phyloP scores from a whole-genome alignment of 2,888 invertebrate species.

The Tuta absoluta region DNA sequence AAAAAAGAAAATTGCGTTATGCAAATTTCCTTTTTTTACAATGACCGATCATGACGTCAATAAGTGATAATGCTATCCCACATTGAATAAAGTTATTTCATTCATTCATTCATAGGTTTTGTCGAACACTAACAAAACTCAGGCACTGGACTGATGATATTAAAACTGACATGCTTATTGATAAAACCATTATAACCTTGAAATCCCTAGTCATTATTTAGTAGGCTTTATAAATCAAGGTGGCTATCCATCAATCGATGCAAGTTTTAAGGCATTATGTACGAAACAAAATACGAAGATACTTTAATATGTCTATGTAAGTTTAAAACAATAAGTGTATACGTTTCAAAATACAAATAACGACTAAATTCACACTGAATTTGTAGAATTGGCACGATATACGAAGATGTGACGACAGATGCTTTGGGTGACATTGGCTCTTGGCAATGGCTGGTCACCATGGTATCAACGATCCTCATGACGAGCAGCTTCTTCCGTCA shows the following conservation, averaged over 20 bases:
- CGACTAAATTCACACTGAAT: neutral
- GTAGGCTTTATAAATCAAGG: neutral
- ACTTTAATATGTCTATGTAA: conserved; percentile 22
- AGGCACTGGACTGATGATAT: too few species aligned
- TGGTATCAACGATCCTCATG: conserved; percentile 55
- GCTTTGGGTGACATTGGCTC: conserved; percentile 65
- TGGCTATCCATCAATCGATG: neutral
- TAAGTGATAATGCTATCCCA: too few species aligned
- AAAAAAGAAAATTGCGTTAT: too few species aligned
- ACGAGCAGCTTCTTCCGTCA: conserved; percentile 59
- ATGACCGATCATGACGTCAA: too few species aligned
- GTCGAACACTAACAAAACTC: too few species aligned
- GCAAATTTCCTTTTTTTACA: too few species aligned
- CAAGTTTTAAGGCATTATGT: neutral
- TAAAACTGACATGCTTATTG: too few species aligned
- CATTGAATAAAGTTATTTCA: too few species aligned
- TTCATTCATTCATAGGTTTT: neutral
- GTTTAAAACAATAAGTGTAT: conserved; percentile 5
- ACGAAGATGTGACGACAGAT: conserved; percentile 73
- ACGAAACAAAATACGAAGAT: conserved; percentile 3
- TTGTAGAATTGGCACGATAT: conserved; percentile 69
- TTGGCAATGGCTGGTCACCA: conserved; percentile 72
- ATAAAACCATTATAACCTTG: too few species aligned
- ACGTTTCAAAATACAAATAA: neutral
- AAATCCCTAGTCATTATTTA: too few species aligned